Conservation (phyloP, 2,888 invertebrate species). For the Erynnis tages region DNA sequence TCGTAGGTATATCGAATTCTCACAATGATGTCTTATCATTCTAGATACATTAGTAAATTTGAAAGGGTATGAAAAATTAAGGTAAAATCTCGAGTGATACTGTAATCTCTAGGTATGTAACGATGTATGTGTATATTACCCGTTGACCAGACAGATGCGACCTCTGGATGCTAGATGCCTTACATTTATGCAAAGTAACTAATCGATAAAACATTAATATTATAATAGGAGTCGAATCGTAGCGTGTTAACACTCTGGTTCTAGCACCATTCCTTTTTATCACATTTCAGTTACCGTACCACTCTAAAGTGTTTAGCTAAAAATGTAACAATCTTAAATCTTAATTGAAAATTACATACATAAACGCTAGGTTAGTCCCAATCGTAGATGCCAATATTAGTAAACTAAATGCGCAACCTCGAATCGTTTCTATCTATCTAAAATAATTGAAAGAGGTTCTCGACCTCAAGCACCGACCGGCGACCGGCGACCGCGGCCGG, state of each 20-base stretch:
- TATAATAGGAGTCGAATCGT: conserved; percentile 81
- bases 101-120: conserved; percentile 71
- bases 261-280: conserved; percentile 83
- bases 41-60: conserved; percentile 73
- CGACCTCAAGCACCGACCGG: conserved; percentile 70
- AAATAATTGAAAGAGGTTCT: conserved; percentile 73
- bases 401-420: conserved; percentile 77
- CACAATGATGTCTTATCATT: conserved; percentile 67
- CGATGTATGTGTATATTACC: conserved; percentile 55
- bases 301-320: conserved; percentile 82
- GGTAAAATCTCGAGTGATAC: conserved; percentile 79
- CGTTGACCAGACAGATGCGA: conserved; percentile 67
- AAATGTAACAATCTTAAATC: conserved; percentile 81
- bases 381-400: conserved; percentile 82
- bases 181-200: conserved; percentile 76
- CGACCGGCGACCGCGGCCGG: conserved; percentile 38
- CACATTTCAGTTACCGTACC: conserved; percentile 83
- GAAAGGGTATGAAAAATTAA: conserved; percentile 70
- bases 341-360: conserved; percentile 80
- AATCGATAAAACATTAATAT: conserved; percentile 76
- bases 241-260: conserved; percentile 81
- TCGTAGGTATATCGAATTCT: conserved; percentile 69
- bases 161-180: conserved; percentile 79
- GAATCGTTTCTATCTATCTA: conserved; percentile 70
- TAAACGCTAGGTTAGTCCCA: conserved; percentile 83